Evolutionary conservation across 2,888 invertebrate species (phyloP), one percentile per base, ranked within the genome.

Genomic region (Lacanobia wlatinum): DNA sequence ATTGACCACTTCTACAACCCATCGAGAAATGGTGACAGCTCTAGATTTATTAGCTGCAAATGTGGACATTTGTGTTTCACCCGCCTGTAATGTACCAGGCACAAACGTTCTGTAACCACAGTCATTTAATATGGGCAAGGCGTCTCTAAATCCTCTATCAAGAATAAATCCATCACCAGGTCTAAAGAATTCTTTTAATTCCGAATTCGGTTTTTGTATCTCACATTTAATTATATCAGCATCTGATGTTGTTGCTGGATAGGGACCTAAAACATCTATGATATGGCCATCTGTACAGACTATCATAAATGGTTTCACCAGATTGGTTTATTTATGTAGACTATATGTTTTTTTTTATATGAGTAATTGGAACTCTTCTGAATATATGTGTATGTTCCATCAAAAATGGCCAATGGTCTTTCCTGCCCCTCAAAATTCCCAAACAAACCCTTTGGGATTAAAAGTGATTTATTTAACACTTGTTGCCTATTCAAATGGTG

Each of bases 181-280:
- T 46, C 46, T 21, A 14, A 65, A 65, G 23, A 46, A 65, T 55
- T 65, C 38, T 53, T 55, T 40, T 23, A 40, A 55, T 43, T 40
- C 65, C 43, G 43, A 38, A 53, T 65, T 46, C 7, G 55, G 28
- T 43, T 61, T n/a, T 61, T 61, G 60, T 18, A 60, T 46, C 18
- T 56, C 34, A 34, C 28, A 16, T 58, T 48, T 66, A 23, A 66
- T 58, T 28, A 66, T 66, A 34, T 66, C 56, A n/a, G 66, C 72
- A 70, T 60, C 73, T 73, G 46, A 79, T 65, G 65, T 78, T 70
- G 59, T 77, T 74, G 18, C 73, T 74, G 28, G 56, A 58, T 66
- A 66, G 18, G 56, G 66, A 21, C 56, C 66, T 21, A 58, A 34
- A 18, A 66, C 56, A 58, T 66, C 58, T 7, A 59, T 43, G 23